Conservation (phyloP, 53 echinoderm and acorn worm genomes). For the Apostichopus leukothele region DNA sequence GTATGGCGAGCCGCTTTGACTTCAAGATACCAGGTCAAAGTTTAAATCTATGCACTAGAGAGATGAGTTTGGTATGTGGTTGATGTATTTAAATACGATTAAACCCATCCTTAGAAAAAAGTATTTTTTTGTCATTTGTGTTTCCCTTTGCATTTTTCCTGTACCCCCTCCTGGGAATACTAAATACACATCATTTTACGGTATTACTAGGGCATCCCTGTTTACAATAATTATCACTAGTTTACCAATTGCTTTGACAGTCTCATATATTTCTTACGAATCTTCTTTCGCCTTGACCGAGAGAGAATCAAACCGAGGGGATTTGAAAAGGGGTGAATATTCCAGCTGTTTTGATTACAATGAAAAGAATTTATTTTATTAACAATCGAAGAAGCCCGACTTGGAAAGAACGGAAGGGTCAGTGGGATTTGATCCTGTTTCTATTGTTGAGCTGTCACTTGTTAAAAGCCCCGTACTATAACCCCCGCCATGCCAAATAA, state of each 20-base stretch:
- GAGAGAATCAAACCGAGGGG: constrained; percentile 4
- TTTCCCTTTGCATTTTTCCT: not conserved
- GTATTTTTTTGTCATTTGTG: not conserved
- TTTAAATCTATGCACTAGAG: too few species aligned
- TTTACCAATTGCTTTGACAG: not conserved
- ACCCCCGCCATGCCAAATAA: not conserved
- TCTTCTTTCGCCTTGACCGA: constrained; percentile 24
- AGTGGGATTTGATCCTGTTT: not conserved
- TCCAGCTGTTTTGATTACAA: constrained; percentile 9
- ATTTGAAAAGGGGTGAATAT: constrained; percentile 27
- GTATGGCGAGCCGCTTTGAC: too few species aligned
- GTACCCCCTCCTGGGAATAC: not conserved
- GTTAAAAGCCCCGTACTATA: not conserved
- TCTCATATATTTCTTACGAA: not conserved
- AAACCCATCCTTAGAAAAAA: too few species aligned
- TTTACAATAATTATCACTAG: not conserved
- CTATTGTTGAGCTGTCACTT: constrained; percentile 8
- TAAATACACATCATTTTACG: not conserved
- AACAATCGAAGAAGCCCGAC: constrained; percentile 17
- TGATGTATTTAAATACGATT: too few species aligned
- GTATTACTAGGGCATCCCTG: not conserved
- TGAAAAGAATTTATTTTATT: constrained; percentile 45
- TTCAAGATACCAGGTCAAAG: too few species aligned
- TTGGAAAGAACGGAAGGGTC: constrained; percentile 10
- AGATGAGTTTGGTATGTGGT: too few species aligned